A percentile compares a stretch with the other conserved stretches of the same genome.
Evolutionary conservation across 2,888 invertebrate species (phyloP).

Genomic region (Chorisops tibialis): DNA sequence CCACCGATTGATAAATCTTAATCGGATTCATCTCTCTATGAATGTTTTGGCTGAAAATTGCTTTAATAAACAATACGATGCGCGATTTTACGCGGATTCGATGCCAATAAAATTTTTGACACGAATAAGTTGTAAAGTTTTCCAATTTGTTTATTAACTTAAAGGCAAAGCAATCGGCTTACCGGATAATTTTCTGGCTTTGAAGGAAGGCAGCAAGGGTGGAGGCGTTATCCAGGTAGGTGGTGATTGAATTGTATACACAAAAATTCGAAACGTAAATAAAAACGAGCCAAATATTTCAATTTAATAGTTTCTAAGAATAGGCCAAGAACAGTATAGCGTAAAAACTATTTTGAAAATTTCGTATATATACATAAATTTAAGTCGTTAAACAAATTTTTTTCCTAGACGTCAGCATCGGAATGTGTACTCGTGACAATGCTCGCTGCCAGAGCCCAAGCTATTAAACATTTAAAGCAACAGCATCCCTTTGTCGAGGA

Average conservation of each 20-base stretch:
- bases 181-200: constrained; percentile 81
- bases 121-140: not conserved
- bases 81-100: not conserved
- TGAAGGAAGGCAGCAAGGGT: constrained; percentile 80
- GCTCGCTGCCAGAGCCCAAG: constrained; percentile 87
- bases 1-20: too few relatives aligned
- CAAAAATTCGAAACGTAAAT: not conserved
- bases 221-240: constrained; percentile 91
- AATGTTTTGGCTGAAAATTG: too few relatives aligned
- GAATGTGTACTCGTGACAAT: constrained; percentile 91
- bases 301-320: not conserved
- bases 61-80: too few relatives aligned
- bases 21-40: too few relatives aligned
- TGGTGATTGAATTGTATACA: not conserved
- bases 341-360: too few relatives aligned
- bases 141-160: constrained; percentile 31
- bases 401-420: constrained; percentile 82
- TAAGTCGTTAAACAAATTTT: too few relatives aligned
- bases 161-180: constrained; percentile 86
- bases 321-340: too few relatives aligned
- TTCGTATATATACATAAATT: too few relatives aligned
- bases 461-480: constrained; percentile 78
- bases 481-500: constrained; percentile 86
- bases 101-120: not conserved
- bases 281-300: not conserved